Evolutionary conservation across 2,888 invertebrate genomes (phyloP), one percentile per base, ranked within the genome.

Genomic region (Fragum sueziense): DNA sequence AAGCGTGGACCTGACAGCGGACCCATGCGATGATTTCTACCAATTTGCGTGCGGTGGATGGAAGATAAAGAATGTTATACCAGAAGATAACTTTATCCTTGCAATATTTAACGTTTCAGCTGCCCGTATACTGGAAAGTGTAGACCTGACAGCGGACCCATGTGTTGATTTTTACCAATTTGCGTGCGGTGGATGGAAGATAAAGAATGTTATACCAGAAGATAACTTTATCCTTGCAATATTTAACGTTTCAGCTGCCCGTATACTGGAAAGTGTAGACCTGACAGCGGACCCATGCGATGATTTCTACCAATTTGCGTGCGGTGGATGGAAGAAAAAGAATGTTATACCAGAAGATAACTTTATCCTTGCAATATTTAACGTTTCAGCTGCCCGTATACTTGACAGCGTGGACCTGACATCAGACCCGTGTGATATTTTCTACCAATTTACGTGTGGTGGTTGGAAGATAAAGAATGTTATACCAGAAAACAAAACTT

Each of bases 181-280:
- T 92, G 97, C 97, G 20, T 97, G 97, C 90, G 97, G 97, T 20
- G 95, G 96, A 7, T 97, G 97, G 97, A 97, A 97, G 92, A 96
- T 95, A 90, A 95, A 95, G 86, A 96, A 97, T 93, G 95, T 96
- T 68, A 97, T 97, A 88, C 97, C 97, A 0, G 97, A 97, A 90
- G 97, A 97, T 93, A 94, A 95, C n/a, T n/a, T n/a, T n/a, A n/a
- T n/a, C n/a, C n/a, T n/a, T n/a, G n/a, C n/a, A n/a, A n/a, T n/a
- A n/a, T n/a, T n/a, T n/a, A n/a, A n/a, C n/a, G 14, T 83, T 86
- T 54, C 82, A 97, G 97, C 97, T 69, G 95, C 97, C 11, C 96
- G 96, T 29, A 93, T 97, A 76, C 93, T 97, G 85, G 95, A 95
- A 27, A 96, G 96, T 22, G 96, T 97, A 96, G 96, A 97, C 91